Percentiles rank a stretch among this genome's conserved stretches.
These are phyloP conservation scores for Hipposideros armiger DNA, from an alignment of 2,113 vertebrate genomes.

Conservation along the genomic window DNA sequence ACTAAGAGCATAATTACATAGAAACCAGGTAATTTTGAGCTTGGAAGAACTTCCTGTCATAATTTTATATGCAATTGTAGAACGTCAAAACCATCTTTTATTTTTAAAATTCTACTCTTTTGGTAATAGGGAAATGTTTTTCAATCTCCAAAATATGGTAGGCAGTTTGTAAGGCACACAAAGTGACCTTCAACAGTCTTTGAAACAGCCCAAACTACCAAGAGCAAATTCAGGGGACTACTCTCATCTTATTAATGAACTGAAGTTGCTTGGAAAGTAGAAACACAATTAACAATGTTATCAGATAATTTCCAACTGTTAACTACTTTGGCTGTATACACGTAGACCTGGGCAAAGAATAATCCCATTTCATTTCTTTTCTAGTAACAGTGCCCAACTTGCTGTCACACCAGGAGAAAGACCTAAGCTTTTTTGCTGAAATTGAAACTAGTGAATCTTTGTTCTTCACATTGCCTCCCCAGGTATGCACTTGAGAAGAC, in stretches of 20 bases:
- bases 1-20: slow-evolving; percentile 69
- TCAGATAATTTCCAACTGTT: slow-evolving; percentile 31
- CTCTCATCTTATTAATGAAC: not conserved
- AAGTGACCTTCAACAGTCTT: slow-evolving; percentile 3
- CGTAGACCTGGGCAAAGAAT: not conserved
- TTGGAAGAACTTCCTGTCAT: slow-evolving; percentile 30
- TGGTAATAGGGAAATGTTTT: slow-evolving; percentile 17
- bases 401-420: not conserved
- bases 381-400: not conserved
- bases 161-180: not conserved
- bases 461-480: not conserved
- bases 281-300: not conserved
- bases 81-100: slow-evolving; percentile 21
- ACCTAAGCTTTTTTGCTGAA: not conserved
- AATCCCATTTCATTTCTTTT: not conserved
- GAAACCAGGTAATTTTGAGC: slow-evolving; percentile 66
- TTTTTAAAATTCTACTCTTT: slow-evolving; percentile 40
- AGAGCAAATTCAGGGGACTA: slow-evolving; percentile 41
- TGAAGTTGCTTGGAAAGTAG: slow-evolving; percentile 1
- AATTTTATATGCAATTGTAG: slow-evolving; percentile 59
- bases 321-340: not conserved
- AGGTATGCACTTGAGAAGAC: not conserved
- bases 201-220: not conserved
- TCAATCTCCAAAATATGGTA: not conserved
- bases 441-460: not conserved